These are phyloP conservation scores for Villa cingulata DNA, from an alignment of 2,888 invertebrate genomes.

Conservation along the genomic window DNA sequence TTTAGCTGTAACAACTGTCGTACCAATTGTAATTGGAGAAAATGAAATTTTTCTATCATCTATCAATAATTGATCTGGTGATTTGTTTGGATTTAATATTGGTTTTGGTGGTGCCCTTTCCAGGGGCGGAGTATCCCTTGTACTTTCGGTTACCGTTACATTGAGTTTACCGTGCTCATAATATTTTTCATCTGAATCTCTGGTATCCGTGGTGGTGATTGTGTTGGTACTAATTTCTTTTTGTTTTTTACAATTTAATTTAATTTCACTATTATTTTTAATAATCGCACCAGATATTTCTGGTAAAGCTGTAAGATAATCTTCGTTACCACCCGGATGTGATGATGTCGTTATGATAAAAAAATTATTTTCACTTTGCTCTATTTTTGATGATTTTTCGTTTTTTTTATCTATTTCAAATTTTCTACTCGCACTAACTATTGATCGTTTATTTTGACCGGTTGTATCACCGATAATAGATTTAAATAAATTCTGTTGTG, in stretches of 20 bases:
- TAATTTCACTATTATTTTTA: background rate
- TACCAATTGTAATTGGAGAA: background rate
- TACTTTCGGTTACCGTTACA: constrained; percentile 33
- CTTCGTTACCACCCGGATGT: constrained; percentile 16
- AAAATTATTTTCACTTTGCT: constrained; percentile 16
- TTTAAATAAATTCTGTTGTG: constrained; percentile 10
- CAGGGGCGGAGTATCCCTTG: constrained; percentile 31
- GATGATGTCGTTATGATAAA: constrained; percentile 24
- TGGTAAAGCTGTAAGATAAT: constrained; percentile 12
- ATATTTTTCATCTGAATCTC: background rate
- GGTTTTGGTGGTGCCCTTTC: constrained; percentile 33
- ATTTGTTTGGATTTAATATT: background rate
- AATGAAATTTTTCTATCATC: background rate
- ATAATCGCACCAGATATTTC: constrained; percentile 7
- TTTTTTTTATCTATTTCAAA: constrained; percentile 18
- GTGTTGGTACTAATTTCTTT: too few species aligned
- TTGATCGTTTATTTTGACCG: too few species aligned
- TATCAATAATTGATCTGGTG: background rate
- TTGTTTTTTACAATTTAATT: constrained; percentile 7
- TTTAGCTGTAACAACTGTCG: constrained; percentile 17
- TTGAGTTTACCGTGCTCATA: constrained; percentile 23
- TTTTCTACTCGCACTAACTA: too few species aligned
- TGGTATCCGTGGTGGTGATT: constrained; percentile 7
- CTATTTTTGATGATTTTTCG: constrained; percentile 19
- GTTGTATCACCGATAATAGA: too few species aligned